Conservation (phyloP, 2,797 vertebrate genomes). For the Gastrophryne carolinensis region DNA sequence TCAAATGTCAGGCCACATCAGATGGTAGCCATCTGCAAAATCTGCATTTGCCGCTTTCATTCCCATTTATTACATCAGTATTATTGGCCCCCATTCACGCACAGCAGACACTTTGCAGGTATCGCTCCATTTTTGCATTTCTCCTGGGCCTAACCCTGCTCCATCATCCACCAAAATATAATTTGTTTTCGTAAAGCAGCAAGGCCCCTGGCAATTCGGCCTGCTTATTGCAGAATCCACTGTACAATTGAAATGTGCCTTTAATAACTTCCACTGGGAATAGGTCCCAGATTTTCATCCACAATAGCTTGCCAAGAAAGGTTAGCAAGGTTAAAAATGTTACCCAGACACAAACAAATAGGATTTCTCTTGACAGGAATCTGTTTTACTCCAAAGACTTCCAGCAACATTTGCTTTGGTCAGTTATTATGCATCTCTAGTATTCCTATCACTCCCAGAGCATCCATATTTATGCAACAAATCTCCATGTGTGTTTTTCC, state of each 20-base stretch:
- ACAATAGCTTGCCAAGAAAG: conserved; percentile 37
- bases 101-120: conserved; percentile 40
- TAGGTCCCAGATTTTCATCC: conserved; percentile 39
- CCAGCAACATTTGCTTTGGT: conserved; percentile 17
- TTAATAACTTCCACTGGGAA: conserved; percentile 55
- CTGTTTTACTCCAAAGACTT: neutral
- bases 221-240: conserved; percentile 35
- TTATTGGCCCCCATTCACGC: conserved; percentile 21
- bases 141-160: conserved; percentile 20
- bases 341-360: conserved; percentile 34
- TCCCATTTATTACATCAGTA: conserved; percentile 39
- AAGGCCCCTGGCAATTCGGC: conserved; percentile 54
- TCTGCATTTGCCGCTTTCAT: neutral
- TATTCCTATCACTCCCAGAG: neutral
- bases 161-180: conserved; percentile 34
- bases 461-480: conserved; percentile 31
- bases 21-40: conserved; percentile 24
- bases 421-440: conserved; percentile 10
- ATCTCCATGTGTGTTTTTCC: conserved; percentile 15
- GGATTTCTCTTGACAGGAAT: conserved; percentile 11
- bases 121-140: conserved; percentile 45
- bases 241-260: conserved; percentile 53
- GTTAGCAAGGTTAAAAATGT: conserved; percentile 40
- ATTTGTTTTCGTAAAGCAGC: conserved; percentile 58
- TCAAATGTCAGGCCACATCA: neutral